These are phyloP conservation scores for Holothuria scabra DNA, from an alignment of 53 echinoderm and acorn worm species.

Conservation along the genomic window DNA sequence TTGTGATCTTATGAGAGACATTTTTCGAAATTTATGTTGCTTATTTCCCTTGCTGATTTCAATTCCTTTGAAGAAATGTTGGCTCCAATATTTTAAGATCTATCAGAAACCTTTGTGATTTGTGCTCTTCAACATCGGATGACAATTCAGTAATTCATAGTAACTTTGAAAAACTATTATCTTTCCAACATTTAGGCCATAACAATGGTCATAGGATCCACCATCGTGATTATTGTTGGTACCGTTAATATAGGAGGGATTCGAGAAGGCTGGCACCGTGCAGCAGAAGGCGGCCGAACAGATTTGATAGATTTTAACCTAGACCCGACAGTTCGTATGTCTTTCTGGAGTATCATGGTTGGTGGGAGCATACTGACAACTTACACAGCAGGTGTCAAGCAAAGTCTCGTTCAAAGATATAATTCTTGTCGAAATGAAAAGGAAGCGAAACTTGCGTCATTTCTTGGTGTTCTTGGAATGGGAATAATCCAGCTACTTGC, in stretches of 20 bases:
- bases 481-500: conserved; percentile 14
- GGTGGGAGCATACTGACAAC: background rate
- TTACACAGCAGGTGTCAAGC: background rate
- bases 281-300: background rate
- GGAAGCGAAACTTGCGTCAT: conserved; percentile 10
- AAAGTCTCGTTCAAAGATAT: conserved; percentile 27
- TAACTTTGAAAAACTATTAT: too few species aligned
- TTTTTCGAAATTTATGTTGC: too few species aligned
- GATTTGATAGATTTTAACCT: background rate
- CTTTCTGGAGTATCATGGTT: background rate
- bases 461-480: conserved; percentile 34
- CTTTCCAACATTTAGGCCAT: background rate
- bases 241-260: background rate
- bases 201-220: background rate
- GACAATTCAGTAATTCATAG: too few species aligned
- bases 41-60: too few species aligned
- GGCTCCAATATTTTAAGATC: too few species aligned
- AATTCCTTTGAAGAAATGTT: too few species aligned
- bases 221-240: background rate
- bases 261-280: background rate
- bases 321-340: background rate
- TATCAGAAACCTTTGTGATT: too few species aligned
- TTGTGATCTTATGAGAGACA: too few species aligned
- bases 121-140: too few species aligned
- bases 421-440: conserved; percentile 31